Base-by-base conservation (phyloP, 2,888 invertebrate species). In the Therioaphis trifolii region DNA sequence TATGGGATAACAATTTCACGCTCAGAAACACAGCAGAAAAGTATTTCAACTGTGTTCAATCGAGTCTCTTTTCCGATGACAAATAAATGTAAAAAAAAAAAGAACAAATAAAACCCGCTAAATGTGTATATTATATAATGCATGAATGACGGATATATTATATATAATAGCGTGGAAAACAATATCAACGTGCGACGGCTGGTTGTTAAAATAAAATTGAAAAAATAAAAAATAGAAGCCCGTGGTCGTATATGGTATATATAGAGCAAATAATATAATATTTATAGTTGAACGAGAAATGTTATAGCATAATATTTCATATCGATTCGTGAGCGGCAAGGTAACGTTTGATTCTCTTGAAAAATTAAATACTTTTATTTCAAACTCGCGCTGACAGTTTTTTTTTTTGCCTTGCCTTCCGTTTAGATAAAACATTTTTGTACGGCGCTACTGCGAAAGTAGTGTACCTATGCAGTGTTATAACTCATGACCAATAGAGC, bases 241-340 rank as follows among this genome's bases (percentile, higher is more conserved):
- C 52, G 52, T 21, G n/a, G n/a, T n/a, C n/a, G n/a, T 52, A 52
- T 49, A 15, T 15, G 4, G 0, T 18, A 5, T 5, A 5, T 7
- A 35, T 35, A 35, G 35, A 5, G 35, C 7, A 35, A 3, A 35
- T 35, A 35, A 35, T 35, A 35, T 35, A 5, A 35, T 52, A 18
- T 7, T 4, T 52, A 21, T n/a, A 21, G n/a, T 0, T 5, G n/a
- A 52, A 52, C 3, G n/a, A 52, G 52, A 15, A 21, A 52, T 7
- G 18, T 18, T 18, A 24, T 29, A 29, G 29, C 24, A n/a, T 52
- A 24, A 27, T 27, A 49, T 72, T 72, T 72, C 15, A 14, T 52
- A 52, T 72, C 24, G 72, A 72, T 72, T 72, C 27, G n/a, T 52
- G 14, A 49, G n/a, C 52, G 74, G 24, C 21, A 24, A 12, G 24